Conservation (phyloP, 23 tunicate species). For the Ascidia mentula region DNA sequence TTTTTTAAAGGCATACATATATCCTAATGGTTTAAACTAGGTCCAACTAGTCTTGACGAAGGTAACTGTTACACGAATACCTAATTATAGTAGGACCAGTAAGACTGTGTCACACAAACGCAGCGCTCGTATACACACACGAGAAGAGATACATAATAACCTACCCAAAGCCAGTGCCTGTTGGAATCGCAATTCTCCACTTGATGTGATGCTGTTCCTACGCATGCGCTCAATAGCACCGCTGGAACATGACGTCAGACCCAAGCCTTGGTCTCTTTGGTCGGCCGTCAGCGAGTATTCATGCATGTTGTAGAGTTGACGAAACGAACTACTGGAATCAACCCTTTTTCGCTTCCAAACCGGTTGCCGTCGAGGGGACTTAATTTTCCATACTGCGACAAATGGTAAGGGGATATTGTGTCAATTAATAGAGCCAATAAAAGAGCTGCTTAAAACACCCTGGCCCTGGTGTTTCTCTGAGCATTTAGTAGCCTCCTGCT, state of each 20-base stretch:
- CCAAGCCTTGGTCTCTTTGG: not conserved
- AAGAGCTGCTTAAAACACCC: no score
- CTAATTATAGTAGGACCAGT: no score
- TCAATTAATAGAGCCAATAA: no score
- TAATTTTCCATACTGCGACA: not conserved
- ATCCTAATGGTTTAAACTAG: no score
- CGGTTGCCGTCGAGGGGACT: not conserved
- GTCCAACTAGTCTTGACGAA: no score
- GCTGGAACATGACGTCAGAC: not conserved
- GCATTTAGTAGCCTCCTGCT: no score
- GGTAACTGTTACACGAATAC: no score
- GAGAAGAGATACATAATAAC: not conserved
- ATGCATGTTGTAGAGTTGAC: constrained; percentile 1
- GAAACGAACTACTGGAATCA: not conserved
- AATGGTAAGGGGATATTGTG: not conserved
- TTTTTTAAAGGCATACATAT: no score
- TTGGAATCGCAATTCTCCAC: not conserved
- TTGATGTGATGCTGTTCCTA: not conserved
- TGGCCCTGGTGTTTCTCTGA: no score
- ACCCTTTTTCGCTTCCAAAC: constrained; percentile 1
- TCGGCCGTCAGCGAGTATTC: constrained; percentile 4
- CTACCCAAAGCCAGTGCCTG: not conserved
- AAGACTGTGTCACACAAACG: no score
- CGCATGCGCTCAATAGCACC: not conserved
- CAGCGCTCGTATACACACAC: no score